These are phyloP conservation scores for Zophobas morio DNA, from an alignment of 1,140 invertebrate genomes.

Conservation along the genomic window DNA sequence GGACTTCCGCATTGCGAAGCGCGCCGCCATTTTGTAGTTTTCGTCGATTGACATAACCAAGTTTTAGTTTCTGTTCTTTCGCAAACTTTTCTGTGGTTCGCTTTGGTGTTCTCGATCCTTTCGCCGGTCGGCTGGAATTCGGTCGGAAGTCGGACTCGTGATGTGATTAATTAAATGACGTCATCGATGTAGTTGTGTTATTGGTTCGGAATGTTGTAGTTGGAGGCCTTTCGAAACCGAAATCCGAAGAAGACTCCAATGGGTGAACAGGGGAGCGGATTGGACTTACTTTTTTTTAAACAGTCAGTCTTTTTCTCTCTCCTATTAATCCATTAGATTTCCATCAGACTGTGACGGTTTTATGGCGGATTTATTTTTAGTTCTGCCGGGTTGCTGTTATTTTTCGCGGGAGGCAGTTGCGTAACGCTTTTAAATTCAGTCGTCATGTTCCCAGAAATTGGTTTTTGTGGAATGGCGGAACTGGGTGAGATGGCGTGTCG, in stretches of 20 bases:
- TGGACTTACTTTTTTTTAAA: slow-evolving; percentile 61
- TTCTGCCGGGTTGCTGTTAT: slow-evolving; percentile 8
- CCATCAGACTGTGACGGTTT: slow-evolving; percentile 24
- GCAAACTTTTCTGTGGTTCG: neutral
- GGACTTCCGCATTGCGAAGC: slow-evolving; percentile 56
- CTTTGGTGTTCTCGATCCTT: neutral
- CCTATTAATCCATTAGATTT: slow-evolving; percentile 61
- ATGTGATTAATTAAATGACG: slow-evolving; percentile 36
- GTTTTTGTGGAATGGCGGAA: slow-evolving; percentile 36
- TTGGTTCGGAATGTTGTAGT: slow-evolving; percentile 16
- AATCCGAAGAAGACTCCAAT: slow-evolving; percentile 48
- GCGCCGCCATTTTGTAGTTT: slow-evolving; percentile 57
- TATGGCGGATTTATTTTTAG: slow-evolving; percentile 35
- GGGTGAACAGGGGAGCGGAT: slow-evolving; percentile 63
- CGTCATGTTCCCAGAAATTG: neutral
- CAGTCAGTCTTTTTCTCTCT: slow-evolving; percentile 65
- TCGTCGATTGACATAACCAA: slow-evolving; percentile 10
- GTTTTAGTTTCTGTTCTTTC: neutral
- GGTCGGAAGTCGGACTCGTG: slow-evolving; percentile 24
- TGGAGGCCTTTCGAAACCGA: slow-evolving; percentile 5
- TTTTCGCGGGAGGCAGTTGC: neutral
- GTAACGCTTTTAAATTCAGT: neutral
- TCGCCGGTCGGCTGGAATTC: slow-evolving; percentile 5
- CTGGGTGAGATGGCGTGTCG: slow-evolving; percentile 31
- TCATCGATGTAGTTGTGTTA: slow-evolving; percentile 27